Percentiles rank a stretch among this genome's conserved stretches.
These are phyloP conservation scores for Ophonus ardosiacus DNA, from an alignment of 2,888 invertebrate genomes.

Conservation along the genomic window DNA sequence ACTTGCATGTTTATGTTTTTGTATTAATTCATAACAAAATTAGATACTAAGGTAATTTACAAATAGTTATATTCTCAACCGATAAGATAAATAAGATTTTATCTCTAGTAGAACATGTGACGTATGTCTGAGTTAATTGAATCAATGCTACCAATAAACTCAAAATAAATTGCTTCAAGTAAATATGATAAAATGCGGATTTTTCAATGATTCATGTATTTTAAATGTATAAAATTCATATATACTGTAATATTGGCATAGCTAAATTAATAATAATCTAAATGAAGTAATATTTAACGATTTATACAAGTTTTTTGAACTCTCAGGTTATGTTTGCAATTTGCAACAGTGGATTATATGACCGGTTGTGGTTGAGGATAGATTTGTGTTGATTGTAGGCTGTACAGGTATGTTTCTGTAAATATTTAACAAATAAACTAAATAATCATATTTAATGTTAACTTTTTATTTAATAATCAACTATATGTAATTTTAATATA, in stretches of 20 bases:
- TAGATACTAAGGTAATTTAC: not conserved
- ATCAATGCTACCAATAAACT: constrained; percentile 7
- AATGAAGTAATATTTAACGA: not conserved
- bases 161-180: not conserved
- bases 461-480: not conserved
- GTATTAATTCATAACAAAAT: not conserved
- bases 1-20: not conserved
- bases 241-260: no score
- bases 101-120: not conserved
- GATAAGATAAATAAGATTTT: not conserved
- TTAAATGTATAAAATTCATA: no score
- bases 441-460: not conserved
- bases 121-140: not conserved
- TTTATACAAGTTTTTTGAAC: not conserved
- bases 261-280: not conserved
- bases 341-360: constrained; percentile 16
- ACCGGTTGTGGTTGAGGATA: constrained; percentile 36
- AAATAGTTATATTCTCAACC: not conserved
- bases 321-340: constrained; percentile 14
- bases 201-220: no score
- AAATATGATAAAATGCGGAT: no score
- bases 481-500: not conserved
- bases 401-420: constrained; percentile 36
- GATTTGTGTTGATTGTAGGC: constrained; percentile 38
- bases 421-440: constrained; percentile 10